These are phyloP conservation scores for Apotomis capreana DNA, from an alignment of 2,888 invertebrate species.

Conservation along the genomic window DNA sequence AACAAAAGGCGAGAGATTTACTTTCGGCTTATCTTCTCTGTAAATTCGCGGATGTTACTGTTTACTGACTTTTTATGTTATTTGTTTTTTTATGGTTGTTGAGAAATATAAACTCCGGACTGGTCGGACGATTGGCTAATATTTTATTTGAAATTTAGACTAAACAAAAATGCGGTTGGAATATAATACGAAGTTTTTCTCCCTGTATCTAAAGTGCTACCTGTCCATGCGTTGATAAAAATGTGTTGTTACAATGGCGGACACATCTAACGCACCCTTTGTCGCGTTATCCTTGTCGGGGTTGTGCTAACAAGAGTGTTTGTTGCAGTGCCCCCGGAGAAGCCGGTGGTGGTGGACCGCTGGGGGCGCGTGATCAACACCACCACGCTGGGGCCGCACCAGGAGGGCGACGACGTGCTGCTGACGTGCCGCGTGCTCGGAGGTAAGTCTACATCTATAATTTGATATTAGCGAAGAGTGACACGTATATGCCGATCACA, in stretches of 20 bases:
- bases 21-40: constrained; percentile 40
- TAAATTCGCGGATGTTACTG: constrained; percentile 38
- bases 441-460: constrained; percentile 81
- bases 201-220: too few relatives aligned
- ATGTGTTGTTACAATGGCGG: not conserved
- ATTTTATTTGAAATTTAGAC: constrained; percentile 19
- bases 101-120: constrained; percentile 37
- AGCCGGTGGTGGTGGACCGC: constrained; percentile 92
- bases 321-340: constrained; percentile 91
- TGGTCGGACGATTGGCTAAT: constrained; percentile 38
- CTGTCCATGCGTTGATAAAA: not conserved
- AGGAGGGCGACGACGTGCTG: constrained; percentile 92
- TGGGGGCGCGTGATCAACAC: constrained; percentile 92
- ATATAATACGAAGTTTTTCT: not conserved
- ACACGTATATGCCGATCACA: too few relatives aligned
- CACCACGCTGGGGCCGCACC: constrained; percentile 91
- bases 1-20: constrained; percentile 42
- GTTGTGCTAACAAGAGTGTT: not conserved
- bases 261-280: not conserved
- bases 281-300: not conserved
- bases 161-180: constrained; percentile 1
- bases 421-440: constrained; percentile 94
- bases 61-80: constrained; percentile 37
- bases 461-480: too few relatives aligned
- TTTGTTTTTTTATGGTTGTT: constrained; percentile 39